Evolutionary conservation across 92 coral and sea anemone species (phyloP).

Genomic region (Anthopleura xanthogrammica): DNA sequence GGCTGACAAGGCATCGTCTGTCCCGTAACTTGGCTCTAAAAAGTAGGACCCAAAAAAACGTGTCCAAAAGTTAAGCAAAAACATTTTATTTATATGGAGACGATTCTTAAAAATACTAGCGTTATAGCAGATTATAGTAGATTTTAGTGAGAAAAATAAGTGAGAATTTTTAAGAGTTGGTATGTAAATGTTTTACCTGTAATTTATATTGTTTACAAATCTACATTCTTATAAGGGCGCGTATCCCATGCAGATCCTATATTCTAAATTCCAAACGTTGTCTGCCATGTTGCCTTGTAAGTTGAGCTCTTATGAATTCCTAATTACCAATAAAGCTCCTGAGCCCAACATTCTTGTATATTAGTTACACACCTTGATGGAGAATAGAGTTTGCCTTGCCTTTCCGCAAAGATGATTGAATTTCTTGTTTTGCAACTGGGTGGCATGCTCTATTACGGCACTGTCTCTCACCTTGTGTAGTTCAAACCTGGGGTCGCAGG

Average conservation of each 20-base stretch:
- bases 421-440: too few relatives aligned
- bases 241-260: constrained; percentile 41
- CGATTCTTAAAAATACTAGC: constrained; percentile 69
- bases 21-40: constrained; percentile 41
- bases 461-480: too few relatives aligned
- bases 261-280: constrained; percentile 51
- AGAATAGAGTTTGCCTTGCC: too few relatives aligned
- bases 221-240: constrained; percentile 57
- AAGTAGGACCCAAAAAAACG: constrained; percentile 27
- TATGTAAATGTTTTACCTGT: constrained; percentile 91
- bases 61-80: constrained; percentile 46
- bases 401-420: too few relatives aligned
- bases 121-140: constrained; percentile 83
- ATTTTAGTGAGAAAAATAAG: constrained; percentile 38
- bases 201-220: constrained; percentile 85
- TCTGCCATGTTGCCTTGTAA: constrained; percentile 55
- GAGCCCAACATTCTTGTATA: constrained; percentile 25
- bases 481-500: too few relatives aligned
- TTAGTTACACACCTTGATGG: too few relatives aligned
- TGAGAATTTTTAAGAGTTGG: constrained; percentile 87
- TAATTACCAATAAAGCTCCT: constrained; percentile 49
- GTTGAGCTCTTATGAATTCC: constrained; percentile 55
- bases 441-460: too few relatives aligned
- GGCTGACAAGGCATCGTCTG: constrained; percentile 26
- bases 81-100: constrained; percentile 87